phyloP scores from a whole-genome alignment of 2,113 vertebrate genomes.

The Sebastes schlegelii region DNA sequence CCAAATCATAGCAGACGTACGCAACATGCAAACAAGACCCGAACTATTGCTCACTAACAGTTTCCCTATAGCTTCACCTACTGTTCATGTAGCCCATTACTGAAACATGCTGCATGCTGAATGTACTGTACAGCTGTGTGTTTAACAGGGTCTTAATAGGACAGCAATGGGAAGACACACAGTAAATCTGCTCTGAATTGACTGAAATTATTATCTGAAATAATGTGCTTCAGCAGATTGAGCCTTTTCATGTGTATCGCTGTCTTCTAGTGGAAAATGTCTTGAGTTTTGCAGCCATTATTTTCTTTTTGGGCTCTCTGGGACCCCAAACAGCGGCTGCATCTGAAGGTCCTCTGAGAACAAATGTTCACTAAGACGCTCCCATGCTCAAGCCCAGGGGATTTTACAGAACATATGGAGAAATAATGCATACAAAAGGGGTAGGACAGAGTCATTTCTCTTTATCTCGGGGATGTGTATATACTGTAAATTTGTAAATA shows the following conservation, averaged over 20 bases:
- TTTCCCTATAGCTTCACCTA: background rate
- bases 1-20: background rate
- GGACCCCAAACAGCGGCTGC: background rate
- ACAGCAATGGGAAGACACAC: slow-evolving; percentile 27
- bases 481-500: slow-evolving; percentile 71
- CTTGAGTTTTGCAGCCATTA: slow-evolving; percentile 22
- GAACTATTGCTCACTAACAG: background rate
- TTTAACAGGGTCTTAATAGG: slow-evolving; percentile 24
- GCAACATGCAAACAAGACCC: slow-evolving; percentile 9
- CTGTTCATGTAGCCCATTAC: slow-evolving; percentile 30
- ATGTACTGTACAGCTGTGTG: background rate
- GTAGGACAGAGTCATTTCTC: slow-evolving; percentile 15
- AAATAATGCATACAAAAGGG: background rate
- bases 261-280: slow-evolving; percentile 30
- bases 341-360: slow-evolving; percentile 35
- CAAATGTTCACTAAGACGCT: slow-evolving; percentile 5
- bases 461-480: slow-evolving; percentile 46
- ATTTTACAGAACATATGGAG: slow-evolving; percentile 14
- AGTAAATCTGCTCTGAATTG: slow-evolving; percentile 34
- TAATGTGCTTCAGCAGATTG: slow-evolving; percentile 40
- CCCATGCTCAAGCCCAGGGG: slow-evolving; percentile 1
- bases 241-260: slow-evolving; percentile 37
- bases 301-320: slow-evolving; percentile 14
- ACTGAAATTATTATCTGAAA: slow-evolving; percentile 39
- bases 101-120: slow-evolving; percentile 38